Percentiles rank a stretch among this genome's conserved stretches.
phyloP scores from a whole-genome alignment of 2,113 vertebrate genomes.

The Lipotes vexillifer region DNA sequence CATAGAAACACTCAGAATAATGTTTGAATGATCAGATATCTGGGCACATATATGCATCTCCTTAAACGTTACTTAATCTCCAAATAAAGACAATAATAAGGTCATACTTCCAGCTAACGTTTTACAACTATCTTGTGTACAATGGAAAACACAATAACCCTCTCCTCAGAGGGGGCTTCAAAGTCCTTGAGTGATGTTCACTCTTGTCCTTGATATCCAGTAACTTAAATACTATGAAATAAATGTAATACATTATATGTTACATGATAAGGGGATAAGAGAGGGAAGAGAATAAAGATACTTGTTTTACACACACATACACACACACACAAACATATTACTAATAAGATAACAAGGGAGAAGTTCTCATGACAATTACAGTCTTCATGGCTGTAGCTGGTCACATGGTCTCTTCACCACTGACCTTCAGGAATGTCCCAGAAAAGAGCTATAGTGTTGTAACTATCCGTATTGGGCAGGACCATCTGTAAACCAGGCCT shows the following conservation, averaged over 20 bases:
- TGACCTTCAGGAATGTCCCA: background rate
- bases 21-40: background rate
- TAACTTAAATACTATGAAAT: background rate
- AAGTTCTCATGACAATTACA: background rate
- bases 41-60: background rate
- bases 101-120: background rate
- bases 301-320: background rate
- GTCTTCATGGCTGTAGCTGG: background rate
- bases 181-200: background rate
- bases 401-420: background rate
- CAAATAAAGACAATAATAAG: background rate
- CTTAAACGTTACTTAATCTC: background rate
- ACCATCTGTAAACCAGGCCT: background rate
- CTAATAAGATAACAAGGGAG: background rate
- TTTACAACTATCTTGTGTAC: background rate
- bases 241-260: background rate
- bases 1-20: background rate
- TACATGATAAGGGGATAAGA: background rate
- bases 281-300: background rate
- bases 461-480: background rate
- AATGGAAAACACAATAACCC: background rate
- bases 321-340: background rate
- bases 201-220: background rate
- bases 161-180: background rate
- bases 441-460: background rate